Evolutionary conservation across 1,140 invertebrate genomes (phyloP).

Genomic region (Eufriesea mexicana): DNA sequence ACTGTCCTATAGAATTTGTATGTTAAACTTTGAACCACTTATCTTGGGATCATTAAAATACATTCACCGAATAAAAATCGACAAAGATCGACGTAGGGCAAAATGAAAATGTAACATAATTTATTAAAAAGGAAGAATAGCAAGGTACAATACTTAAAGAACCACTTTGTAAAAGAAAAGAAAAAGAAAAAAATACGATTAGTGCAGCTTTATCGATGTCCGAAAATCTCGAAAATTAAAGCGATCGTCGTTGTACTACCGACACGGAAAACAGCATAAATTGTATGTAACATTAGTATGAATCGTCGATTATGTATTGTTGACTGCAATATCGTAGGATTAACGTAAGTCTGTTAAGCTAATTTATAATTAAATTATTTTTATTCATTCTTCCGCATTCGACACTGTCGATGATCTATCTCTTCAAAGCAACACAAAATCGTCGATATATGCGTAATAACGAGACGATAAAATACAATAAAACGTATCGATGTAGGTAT

Average conservation of each 20-base stretch:
- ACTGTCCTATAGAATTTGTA: too few species aligned
- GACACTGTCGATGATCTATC: background rate
- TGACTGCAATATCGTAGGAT: conserved; percentile 54
- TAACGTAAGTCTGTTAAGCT: conserved; percentile 58
- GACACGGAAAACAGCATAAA: conserved; percentile 6
- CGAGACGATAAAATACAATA: background rate
- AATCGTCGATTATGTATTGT: conserved; percentile 47
- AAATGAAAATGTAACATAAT: conserved; percentile 21
- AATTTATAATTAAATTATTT: conserved; percentile 70
- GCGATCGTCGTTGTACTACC: conserved; percentile 32
- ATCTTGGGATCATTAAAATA: background rate
- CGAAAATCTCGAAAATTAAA: conserved; percentile 8
- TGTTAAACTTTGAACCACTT: background rate
- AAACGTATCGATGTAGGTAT: background rate
- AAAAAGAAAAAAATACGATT: background rate
- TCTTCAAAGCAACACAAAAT: background rate
- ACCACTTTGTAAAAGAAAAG: background rate
- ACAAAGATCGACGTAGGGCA: background rate
- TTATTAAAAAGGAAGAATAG: background rate
- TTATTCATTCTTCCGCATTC: conserved; percentile 26
- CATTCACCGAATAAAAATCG: background rate
- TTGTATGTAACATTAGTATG: conserved; percentile 47
- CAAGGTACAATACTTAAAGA: background rate
- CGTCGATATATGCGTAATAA: background rate
- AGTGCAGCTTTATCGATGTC: background rate